Conservation (phyloP, 64 coral and sea anemone species). For the Orbicella faveolata region DNA sequence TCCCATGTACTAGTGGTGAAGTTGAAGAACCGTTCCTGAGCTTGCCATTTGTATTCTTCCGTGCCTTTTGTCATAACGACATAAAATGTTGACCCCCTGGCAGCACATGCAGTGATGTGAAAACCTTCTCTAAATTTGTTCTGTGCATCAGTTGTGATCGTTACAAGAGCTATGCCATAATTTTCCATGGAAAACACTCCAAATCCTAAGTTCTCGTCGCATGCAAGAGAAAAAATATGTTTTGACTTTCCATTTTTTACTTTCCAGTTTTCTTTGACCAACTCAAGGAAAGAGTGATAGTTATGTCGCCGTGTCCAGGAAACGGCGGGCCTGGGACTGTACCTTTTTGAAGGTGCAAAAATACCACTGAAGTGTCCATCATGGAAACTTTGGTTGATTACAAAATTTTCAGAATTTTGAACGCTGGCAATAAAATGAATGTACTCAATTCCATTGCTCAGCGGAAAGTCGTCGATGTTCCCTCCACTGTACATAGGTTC, state of each 20-base stretch:
- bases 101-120: not conserved
- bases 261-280: not conserved
- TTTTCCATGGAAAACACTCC: too few relatives aligned
- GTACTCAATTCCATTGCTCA: not conserved
- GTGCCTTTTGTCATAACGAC: conserved; percentile 9
- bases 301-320: not conserved
- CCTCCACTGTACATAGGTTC: conserved; percentile 22
- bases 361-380: not conserved
- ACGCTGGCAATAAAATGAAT: not conserved
- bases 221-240: too few relatives aligned
- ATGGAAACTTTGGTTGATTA: not conserved
- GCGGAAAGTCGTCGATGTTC: not conserved
- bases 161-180: too few relatives aligned
- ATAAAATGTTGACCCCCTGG: conserved; percentile 1
- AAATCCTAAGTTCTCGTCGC: too few relatives aligned
- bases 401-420: not conserved
- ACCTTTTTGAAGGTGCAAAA: not conserved
- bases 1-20: too few relatives aligned
- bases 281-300: not conserved
- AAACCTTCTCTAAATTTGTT: not conserved
- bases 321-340: not conserved
- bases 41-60: not conserved
- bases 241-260: too few relatives aligned
- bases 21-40: too few relatives aligned
- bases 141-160: not conserved